These are phyloP conservation scores for Gobio occitaniae DNA, from an alignment of 2,797 vertebrate species.

Conservation along the genomic window DNA sequence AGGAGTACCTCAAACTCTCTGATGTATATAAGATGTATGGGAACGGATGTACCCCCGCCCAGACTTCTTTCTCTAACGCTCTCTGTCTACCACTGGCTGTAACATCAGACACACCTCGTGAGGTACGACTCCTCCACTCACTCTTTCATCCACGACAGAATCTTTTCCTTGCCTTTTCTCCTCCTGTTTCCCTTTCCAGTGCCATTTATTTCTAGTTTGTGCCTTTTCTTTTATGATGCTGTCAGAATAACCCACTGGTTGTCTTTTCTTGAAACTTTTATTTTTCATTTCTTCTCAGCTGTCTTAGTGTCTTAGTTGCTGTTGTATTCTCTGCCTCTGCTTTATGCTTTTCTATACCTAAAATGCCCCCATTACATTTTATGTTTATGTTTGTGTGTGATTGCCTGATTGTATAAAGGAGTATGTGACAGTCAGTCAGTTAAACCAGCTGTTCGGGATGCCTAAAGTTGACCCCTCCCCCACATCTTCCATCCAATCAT, in stretches of 20 bases:
- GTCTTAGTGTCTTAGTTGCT: constrained; percentile 33
- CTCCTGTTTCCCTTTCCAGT: constrained; percentile 12
- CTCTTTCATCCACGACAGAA: constrained; percentile 43
- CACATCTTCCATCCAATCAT: constrained; percentile 75
- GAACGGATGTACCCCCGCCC: constrained; percentile 75
- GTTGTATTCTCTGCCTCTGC: constrained; percentile 27
- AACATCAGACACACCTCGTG: constrained; percentile 77
- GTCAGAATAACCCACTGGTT: constrained; percentile 25
- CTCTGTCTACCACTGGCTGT: constrained; percentile 79
- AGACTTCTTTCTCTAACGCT: constrained; percentile 77
- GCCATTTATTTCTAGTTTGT: constrained; percentile 10
- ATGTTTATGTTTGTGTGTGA: constrained; percentile 49
- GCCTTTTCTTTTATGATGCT: constrained; percentile 31
- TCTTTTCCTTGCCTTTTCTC: constrained; percentile 18
- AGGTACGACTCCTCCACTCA: constrained; percentile 79
- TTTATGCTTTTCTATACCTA: constrained; percentile 56
- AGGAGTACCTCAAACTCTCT: constrained; percentile 86
- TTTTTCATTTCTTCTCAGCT: constrained; percentile 6
- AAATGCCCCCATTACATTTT: constrained; percentile 44
- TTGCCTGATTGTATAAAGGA: constrained; percentile 74
- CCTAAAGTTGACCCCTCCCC: constrained; percentile 71
- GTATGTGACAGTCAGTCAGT: constrained; percentile 90
- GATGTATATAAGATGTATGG: constrained; percentile 87
- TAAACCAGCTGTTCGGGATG: constrained; percentile 85
- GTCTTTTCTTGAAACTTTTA: constrained; percentile 32